Evolutionary conservation across 2,888 invertebrate genomes (phyloP).

Genomic region (Mycogona germanica): DNA sequence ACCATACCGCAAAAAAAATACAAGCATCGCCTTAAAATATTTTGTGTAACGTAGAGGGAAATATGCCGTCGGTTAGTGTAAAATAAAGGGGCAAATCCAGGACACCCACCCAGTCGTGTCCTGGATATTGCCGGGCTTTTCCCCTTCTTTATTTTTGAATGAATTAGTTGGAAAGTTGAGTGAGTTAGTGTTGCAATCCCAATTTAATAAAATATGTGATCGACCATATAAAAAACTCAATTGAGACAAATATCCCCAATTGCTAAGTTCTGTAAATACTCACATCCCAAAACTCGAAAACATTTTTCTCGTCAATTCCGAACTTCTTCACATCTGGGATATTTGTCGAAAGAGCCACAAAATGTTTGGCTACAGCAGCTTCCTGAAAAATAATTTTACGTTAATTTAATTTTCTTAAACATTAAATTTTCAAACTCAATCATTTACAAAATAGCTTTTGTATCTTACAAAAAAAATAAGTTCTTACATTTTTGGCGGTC

Average conservation of each 20-base stretch:
- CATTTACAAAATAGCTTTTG: conserved; percentile 13
- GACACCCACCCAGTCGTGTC: too few species aligned
- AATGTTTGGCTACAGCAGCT: conserved; percentile 80
- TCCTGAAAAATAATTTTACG: conserved; percentile 31
- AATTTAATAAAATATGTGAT: neutral
- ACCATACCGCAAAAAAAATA: too few species aligned
- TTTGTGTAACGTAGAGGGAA: too few species aligned
- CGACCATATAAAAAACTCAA: conserved; percentile 1
- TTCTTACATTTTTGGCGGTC: conserved; percentile 67
- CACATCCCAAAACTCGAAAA: conserved; percentile 99
- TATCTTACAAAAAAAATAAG: conserved; percentile 17
- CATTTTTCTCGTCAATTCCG: conserved; percentile 92
- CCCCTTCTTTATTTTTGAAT: too few species aligned
- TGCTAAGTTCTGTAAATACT: conserved; percentile 27
- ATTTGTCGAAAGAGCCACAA: conserved; percentile 97
- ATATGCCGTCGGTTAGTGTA: too few species aligned
- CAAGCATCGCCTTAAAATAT: too few species aligned
- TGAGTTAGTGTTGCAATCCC: too few species aligned
- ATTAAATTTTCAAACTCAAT: neutral
- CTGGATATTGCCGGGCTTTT: too few species aligned
- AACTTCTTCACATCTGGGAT: conserved; percentile 86
- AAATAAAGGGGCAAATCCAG: too few species aligned
- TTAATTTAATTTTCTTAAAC: too few species aligned
- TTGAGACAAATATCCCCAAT: neutral
- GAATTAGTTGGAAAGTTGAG: too few species aligned